Evolutionary conservation across 2,888 invertebrate species (phyloP), one percentile per base, ranked within the genome.

Genomic region (Cheilosia urbana): DNA sequence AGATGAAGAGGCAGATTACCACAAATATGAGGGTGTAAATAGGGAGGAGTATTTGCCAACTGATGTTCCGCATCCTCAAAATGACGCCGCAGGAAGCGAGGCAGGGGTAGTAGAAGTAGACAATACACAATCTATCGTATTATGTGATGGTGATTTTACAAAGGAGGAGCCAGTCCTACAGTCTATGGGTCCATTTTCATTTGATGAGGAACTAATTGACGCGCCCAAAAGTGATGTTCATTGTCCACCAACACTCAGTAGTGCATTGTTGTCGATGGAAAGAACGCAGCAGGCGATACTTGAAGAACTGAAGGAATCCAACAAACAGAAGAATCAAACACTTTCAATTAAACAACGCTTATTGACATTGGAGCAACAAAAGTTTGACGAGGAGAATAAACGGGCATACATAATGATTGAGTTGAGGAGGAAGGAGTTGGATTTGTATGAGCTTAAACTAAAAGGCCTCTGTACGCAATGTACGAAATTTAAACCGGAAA

Each of bases 321-420:
- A 66, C 40, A 47, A 19, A 40, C 34, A 73, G 1, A 34, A 55
- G 3, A 63, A 3, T 1, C 11, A 24, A 7, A 9, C 30, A 4
- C 21, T 27, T 37, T 6, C 21, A 5, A n/a, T 63, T 0, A 55
- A 65, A 17, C 24, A 37, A 19, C 75, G 30, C 11, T 9, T 40
- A 40, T 3, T 75, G 19, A 40, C 15, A 2, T 17, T 75, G 37
- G 75, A 75, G n/a, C 34, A 53, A 5, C 47, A 66, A 2, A 65
- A 66, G 49, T 21, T 75, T 7, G 57, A 75, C 11, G 57, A 66
- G 19, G 42, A n/a, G 17, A 73, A 73, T 47, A 73, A 47, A 21
- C 53, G 34, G 40, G 53, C 63, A 13, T 63, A 55, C n/a, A 45
- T 47, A 1, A 34, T 63, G 13, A 57, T 66, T 27, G 75, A 75